Conservation (phyloP, 2,797 vertebrate genomes). For the Prionace glauca region DNA sequence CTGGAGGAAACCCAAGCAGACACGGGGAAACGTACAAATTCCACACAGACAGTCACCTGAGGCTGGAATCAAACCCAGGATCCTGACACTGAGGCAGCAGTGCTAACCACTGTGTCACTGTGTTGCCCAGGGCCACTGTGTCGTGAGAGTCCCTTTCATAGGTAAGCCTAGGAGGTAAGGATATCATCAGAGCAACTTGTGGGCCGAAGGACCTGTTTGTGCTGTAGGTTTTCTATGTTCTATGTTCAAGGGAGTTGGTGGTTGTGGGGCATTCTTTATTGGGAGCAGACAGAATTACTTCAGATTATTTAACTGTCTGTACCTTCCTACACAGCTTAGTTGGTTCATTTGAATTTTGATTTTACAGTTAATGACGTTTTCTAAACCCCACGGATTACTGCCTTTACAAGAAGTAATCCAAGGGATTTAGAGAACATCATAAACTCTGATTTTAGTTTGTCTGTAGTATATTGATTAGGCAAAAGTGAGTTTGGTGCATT, state of each 20-base stretch:
- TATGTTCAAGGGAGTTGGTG: not conserved
- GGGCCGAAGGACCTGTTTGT: too few species aligned
- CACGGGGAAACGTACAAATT: too few species aligned
- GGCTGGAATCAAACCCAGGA: too few species aligned
- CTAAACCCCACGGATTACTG: not conserved
- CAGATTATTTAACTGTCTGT: not conserved
- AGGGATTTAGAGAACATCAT: not conserved
- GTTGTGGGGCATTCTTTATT: not conserved
- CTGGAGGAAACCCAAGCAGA: too few species aligned
- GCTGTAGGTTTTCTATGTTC: too few species aligned
- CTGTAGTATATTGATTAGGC: not conserved
- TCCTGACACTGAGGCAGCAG: too few species aligned
- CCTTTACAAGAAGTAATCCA: not conserved
- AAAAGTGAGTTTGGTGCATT: not conserved
- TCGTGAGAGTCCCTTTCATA: too few species aligned
- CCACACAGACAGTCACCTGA: too few species aligned
- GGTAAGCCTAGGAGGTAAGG: too few species aligned
- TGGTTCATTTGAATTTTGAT: not conserved
- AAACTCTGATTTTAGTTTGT: not conserved
- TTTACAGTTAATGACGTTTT: not conserved
- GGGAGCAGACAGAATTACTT: not conserved
- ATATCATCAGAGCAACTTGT: too few species aligned
- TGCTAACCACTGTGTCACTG: too few species aligned
- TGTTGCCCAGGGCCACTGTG: too few species aligned
- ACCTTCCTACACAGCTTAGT: not conserved